A percentile compares a stretch with the other conserved stretches of the same genome.
phyloP scores from a whole-genome alignment of 2,113 vertebrate species.

The Rynchops niger region DNA sequence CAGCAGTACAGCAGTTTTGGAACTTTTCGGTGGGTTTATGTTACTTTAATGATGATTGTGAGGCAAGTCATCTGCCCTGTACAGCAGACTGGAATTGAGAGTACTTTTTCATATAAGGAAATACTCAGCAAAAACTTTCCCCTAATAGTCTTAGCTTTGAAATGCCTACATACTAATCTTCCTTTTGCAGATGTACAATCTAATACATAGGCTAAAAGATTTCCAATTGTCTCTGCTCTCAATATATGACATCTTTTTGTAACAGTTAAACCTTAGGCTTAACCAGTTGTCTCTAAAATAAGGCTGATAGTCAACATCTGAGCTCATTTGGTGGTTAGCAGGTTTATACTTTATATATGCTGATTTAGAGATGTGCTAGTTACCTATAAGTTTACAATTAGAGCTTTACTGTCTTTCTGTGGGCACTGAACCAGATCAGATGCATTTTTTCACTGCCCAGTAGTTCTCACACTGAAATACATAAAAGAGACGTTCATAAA shows the following conservation, averaged over 20 bases:
- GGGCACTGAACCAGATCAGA: neutral
- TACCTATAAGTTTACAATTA: neutral
- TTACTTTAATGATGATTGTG: neutral
- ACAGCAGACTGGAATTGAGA: neutral
- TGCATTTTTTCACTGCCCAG: neutral
- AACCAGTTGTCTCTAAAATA: conserved; percentile 29
- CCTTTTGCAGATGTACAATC: neutral
- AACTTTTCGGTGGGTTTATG: neutral
- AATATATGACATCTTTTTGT: neutral
- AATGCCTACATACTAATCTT: neutral
- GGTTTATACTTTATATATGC: neutral
- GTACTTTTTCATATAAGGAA: neutral
- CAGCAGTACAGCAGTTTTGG: neutral
- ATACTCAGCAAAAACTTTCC: neutral
- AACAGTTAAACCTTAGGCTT: neutral
- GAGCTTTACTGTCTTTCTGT: neutral
- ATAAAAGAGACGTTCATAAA: neutral
- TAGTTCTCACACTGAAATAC: neutral
- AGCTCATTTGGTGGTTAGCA: neutral
- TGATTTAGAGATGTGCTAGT: neutral
- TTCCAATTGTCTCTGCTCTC: neutral
- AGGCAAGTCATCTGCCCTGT: neutral
- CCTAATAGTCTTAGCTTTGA: neutral
- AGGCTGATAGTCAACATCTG: neutral
- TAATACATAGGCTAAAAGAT: neutral